These are phyloP conservation scores for Trachythela sp. DNA, from an alignment of 64 coral and sea anemone genomes.

Conservation along the genomic window DNA sequence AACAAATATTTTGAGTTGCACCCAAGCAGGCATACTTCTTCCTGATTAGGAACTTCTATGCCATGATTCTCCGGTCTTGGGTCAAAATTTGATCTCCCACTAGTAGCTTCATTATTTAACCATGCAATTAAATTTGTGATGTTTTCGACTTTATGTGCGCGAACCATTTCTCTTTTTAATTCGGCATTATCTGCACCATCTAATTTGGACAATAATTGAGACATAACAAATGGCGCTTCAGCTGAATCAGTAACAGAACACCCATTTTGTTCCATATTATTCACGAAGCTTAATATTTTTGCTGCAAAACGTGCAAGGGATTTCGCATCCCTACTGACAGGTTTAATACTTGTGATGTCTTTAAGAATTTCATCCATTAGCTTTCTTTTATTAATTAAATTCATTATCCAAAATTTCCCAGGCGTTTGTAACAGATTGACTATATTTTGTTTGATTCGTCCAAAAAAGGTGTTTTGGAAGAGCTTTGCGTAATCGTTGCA, in stretches of 20 bases:
- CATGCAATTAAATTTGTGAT: not conserved
- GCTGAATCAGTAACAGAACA: constrained; percentile 36
- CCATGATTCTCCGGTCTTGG: not conserved
- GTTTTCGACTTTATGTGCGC: constrained; percentile 26
- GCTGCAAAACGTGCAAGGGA: constrained; percentile 12
- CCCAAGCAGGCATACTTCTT: not conserved
- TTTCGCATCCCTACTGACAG: not conserved
- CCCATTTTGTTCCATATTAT: constrained; percentile 48
- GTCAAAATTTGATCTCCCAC: not conserved
- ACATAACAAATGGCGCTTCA: constrained; percentile 49
- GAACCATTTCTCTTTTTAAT: constrained; percentile 34
- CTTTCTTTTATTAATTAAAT: not conserved
- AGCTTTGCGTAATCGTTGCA: not conserved
- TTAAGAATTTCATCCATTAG: not conserved
- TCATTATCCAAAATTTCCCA: not conserved
- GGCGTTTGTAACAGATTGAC: not conserved
- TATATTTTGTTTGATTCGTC: not conserved
- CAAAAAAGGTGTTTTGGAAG: not conserved
- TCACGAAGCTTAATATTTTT: not conserved
- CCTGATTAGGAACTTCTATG: not conserved
- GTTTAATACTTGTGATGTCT: not conserved
- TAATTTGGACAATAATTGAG: constrained; percentile 43
- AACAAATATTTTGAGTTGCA: not conserved
- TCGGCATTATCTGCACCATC: constrained; percentile 3
- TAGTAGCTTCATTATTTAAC: not conserved